Base-by-base conservation (phyloP, 1,140 invertebrate genomes). In the Calycopis cecrops region DNA sequence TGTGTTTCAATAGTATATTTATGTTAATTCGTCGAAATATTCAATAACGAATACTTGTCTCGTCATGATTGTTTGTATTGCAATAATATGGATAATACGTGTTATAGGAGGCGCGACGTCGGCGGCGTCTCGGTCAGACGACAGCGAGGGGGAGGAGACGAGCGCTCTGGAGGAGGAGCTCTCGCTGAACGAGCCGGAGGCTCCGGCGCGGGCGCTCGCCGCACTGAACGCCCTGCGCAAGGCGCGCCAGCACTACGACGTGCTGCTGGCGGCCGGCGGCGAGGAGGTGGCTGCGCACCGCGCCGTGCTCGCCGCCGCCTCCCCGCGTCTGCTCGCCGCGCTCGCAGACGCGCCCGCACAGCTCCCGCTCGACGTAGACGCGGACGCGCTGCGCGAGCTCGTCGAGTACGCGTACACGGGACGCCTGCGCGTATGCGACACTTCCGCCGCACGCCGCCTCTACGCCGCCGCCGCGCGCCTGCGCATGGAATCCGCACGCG, bases 381-480 rank as follows among this genome's bases (percentile, higher is more conserved):
- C 93, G 28, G 85, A 85, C 56, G 91, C 94, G 40, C 87, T 96
- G 66, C 91, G 93, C 59, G 91, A 91, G 56, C 87, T 96, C 11
- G 89, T 96, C 21, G 92, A 96, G 75, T 96, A 94, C 85, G 93
- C 93, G 28, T 97, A 97, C 82, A 95, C 95, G 63, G 87, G 81
- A 3, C 78, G 78, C 33, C 69, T 89, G 40, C 75, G 87, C 50
- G 85, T 88, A 37, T 73, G 78, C 9, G 81, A 83, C 48, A 59
- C 73, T 71, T 79, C 92, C 55, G 86, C 92, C 70, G 93, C 95
- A 12, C 92, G 92, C 68, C 89, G 91, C 14, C 90, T 96, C 42
- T 96, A 94, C 85, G 86, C 92, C 63, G 92, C 94, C 21, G 94
- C 95, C 7, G 90, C 88, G 59, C 89, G 90, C 50, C 87, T 96